phyloP scores from a whole-genome alignment of 2,797 vertebrate genomes.

The Pygocentrus nattereri region DNA sequence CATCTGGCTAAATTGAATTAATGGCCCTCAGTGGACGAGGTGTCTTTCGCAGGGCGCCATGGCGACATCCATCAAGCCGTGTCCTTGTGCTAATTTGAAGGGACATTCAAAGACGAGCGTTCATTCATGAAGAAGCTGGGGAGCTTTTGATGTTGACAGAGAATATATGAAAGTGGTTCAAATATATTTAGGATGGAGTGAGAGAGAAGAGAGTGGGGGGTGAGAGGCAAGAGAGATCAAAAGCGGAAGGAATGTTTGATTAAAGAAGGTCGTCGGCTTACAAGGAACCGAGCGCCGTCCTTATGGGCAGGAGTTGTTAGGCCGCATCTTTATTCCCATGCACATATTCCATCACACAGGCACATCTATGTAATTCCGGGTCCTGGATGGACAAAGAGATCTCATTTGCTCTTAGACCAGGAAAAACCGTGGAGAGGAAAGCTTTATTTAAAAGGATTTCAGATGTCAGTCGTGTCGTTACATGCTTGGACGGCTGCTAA shows the following conservation, averaged over 20 bases:
- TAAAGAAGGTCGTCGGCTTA: neutral
- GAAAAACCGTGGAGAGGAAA: neutral
- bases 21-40: conserved; percentile 42
- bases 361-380: conserved; percentile 19
- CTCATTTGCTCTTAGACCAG: conserved; percentile 10
- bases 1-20: conserved; percentile 61
- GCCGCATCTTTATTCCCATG: conserved; percentile 2
- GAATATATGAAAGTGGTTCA: conserved; percentile 6
- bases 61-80: conserved; percentile 25
- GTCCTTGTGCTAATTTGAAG: conserved; percentile 52
- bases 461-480: conserved; percentile 26
- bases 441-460: conserved; percentile 49
- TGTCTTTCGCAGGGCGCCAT: conserved; percentile 34
- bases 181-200: neutral
- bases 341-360: conserved; percentile 30
- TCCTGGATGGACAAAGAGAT: neutral
- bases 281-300: neutral
- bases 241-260: conserved; percentile 3
- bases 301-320: neutral
- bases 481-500: conserved; percentile 4
- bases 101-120: conserved; percentile 6
- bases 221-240: neutral
- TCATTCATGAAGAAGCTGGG: neutral
- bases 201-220: neutral
- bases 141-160: conserved; percentile 23